Conservation (phyloP, 37 sponge, comb jelly and placozoan genomes). For the Tethya wilhelma region DNA sequence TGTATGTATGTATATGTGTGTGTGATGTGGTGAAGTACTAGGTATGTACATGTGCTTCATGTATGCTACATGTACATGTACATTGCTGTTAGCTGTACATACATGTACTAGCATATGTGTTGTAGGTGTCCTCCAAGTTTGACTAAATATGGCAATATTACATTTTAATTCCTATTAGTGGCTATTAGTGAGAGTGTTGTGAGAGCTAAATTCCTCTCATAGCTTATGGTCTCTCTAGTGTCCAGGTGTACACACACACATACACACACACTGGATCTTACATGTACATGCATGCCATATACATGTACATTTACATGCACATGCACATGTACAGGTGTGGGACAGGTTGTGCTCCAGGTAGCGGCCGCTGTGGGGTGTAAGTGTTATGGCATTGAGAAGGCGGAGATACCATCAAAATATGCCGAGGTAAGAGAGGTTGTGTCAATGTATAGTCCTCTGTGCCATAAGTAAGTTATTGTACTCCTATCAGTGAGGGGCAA, state of each 20-base stretch:
- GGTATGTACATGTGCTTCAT: no score
- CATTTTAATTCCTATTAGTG: no score
- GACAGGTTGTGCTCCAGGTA: slow-evolving; percentile 95
- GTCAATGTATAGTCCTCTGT: no score
- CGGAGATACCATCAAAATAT: slow-evolving; percentile 85
- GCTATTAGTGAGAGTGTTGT: no score
- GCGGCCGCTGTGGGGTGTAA: slow-evolving; percentile 83
- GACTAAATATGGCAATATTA: no score
- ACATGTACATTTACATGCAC: background rate
- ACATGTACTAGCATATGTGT: no score
- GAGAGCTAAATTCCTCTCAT: background rate
- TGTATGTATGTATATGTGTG: no score
- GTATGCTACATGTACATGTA: no score
- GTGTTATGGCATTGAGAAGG: slow-evolving; percentile 97
- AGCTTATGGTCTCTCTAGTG: background rate
- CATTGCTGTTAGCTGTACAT: no score
- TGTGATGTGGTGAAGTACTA: no score
- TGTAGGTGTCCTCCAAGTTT: no score
- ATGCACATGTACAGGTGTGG: slow-evolving; percentile 76
- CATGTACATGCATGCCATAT: background rate
- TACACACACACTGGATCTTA: background rate
- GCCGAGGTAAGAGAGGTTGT: slow-evolving; percentile 68
- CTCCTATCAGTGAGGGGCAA: background rate
- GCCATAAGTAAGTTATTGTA: background rate
- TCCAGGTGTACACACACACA: slow-evolving; percentile 7